A percentile compares a stretch with the other conserved stretches of the same genome.
These are phyloP conservation scores for Vidua chalybeata DNA, from an alignment of 2,113 vertebrate species.

Conservation along the genomic window DNA sequence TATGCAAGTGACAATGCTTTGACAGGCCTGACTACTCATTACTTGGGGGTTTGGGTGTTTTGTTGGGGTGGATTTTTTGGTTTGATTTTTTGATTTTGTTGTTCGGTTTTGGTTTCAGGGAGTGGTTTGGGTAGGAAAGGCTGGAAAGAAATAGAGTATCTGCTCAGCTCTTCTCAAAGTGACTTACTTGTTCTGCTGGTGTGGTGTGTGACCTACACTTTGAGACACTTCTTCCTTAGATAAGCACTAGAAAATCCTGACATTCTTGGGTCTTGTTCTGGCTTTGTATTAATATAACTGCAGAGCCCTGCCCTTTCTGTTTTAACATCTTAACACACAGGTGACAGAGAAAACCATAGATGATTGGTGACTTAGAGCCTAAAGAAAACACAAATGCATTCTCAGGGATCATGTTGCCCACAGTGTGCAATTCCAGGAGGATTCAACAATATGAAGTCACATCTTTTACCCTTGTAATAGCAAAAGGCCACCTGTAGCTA, in stretches of 20 bases:
- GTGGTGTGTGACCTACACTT: neutral
- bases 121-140: fast-evolving
- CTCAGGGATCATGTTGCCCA: neutral
- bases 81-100: neutral
- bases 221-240: neutral
- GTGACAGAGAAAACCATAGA: neutral
- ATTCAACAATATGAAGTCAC: neutral
- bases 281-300: neutral
- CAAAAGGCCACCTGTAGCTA: neutral
- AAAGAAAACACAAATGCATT: neutral
- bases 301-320: neutral
- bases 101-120: neutral
- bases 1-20: neutral
- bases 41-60: neutral
- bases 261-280: neutral
- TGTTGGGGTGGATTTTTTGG: neutral
- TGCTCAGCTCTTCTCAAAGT: neutral
- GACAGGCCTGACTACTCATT: neutral
- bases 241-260: neutral
- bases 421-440: neutral
- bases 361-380: neutral
- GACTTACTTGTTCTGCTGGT: neutral
- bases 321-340: neutral
- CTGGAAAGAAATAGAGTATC: neutral
- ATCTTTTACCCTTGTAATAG: neutral